These are phyloP conservation scores for Polyodon spathula DNA, from an alignment of 2,113 vertebrate species.

Conservation along the genomic window DNA sequence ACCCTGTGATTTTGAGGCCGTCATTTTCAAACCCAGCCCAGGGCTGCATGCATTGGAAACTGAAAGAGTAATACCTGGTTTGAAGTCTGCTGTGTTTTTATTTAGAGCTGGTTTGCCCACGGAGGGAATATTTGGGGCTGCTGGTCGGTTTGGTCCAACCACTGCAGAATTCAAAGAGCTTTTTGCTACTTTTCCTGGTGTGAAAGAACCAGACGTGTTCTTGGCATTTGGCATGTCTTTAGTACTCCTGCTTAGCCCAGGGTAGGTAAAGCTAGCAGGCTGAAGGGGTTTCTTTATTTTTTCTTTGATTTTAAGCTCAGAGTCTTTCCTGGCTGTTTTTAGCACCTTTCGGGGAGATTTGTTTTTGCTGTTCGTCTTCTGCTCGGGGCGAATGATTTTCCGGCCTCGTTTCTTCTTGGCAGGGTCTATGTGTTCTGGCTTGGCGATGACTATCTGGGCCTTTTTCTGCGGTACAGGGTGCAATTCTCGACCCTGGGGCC, in stretches of 20 bases:
- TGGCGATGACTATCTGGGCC: slow-evolving; percentile 84
- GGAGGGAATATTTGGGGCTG: slow-evolving; percentile 20
- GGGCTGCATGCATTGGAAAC: slow-evolving; percentile 30
- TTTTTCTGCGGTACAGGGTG: slow-evolving; percentile 92
- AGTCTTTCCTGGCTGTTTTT: slow-evolving; percentile 50
- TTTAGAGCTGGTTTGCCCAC: slow-evolving; percentile 32
- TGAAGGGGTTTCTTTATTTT: slow-evolving; percentile 56
- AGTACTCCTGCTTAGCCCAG: slow-evolving; percentile 45
- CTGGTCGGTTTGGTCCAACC: slow-evolving; percentile 32
- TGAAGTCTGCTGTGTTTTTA: slow-evolving; percentile 36
- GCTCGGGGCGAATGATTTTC: slow-evolving; percentile 70
- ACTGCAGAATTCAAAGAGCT: slow-evolving; percentile 24
- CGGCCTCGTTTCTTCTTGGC: slow-evolving; percentile 75
- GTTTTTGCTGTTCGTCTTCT: slow-evolving; percentile 65
- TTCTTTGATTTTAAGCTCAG: slow-evolving; percentile 33
- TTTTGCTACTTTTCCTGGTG: slow-evolving; percentile 24
- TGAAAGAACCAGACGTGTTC: slow-evolving; percentile 18
- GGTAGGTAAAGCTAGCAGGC: slow-evolving; percentile 59
- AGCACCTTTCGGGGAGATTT: slow-evolving; percentile 63
- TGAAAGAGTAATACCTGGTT: slow-evolving; percentile 23
- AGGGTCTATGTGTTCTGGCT: slow-evolving; percentile 52
- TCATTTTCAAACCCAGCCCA: slow-evolving; percentile 40
- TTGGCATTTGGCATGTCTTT: not conserved
- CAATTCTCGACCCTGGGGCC: slow-evolving; percentile 67
- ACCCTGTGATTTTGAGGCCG: slow-evolving; percentile 47